These are phyloP conservation scores for Onchidella celtica DNA, from an alignment of 2,888 invertebrate genomes.

Conservation along the genomic window DNA sequence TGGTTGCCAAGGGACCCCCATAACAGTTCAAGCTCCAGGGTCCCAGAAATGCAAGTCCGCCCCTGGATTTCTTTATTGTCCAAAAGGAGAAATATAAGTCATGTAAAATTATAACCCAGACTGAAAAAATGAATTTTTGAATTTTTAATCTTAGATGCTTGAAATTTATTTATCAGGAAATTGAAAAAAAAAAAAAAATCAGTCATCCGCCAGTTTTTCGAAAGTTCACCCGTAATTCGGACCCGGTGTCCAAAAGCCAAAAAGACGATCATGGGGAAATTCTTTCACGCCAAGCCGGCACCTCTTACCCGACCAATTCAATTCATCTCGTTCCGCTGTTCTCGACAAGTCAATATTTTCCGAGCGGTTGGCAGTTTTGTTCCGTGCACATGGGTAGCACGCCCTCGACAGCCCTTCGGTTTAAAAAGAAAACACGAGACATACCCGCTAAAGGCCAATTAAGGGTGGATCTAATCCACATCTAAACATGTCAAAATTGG, in stretches of 20 bases:
- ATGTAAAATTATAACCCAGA: no score
- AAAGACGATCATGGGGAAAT: background rate
- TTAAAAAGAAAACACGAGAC: conserved; percentile 20
- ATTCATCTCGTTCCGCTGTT: background rate
- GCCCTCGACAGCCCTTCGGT: background rate
- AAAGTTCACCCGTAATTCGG: no score
- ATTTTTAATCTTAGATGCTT: no score
- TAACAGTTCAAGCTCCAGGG: no score
- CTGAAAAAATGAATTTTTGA: no score
- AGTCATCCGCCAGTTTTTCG: no score
- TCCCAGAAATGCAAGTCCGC: no score
- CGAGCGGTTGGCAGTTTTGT: conserved; percentile 37
- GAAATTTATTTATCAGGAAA: no score
- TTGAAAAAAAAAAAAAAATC: no score
- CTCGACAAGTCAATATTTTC: conserved; percentile 35
- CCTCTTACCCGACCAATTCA: background rate
- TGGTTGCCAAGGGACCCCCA: no score
- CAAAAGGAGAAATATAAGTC: no score
- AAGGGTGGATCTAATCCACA: conserved; percentile 20
- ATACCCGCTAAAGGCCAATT: conserved; percentile 31
- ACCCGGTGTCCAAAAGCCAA: background rate
- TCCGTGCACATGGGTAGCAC: background rate
- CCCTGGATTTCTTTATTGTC: no score
- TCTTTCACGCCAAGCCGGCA: conserved; percentile 29
- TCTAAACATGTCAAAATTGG: conserved; percentile 25